phyloP scores from a whole-genome alignment of 2,797 vertebrate species.

The Brachymystax lenok region DNA sequence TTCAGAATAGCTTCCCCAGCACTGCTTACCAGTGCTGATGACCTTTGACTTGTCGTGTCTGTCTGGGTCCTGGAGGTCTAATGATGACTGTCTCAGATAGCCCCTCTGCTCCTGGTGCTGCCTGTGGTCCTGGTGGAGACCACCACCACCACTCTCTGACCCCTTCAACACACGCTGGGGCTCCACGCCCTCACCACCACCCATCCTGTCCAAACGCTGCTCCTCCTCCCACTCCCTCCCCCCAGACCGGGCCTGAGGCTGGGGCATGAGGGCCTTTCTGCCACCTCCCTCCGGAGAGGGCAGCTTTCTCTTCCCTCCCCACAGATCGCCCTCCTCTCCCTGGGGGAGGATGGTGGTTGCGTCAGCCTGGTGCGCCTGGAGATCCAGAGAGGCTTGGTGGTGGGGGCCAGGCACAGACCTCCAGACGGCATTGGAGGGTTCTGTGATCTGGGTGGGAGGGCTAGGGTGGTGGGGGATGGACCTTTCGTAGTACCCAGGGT shows the following conservation, averaged over 20 bases:
- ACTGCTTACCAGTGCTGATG: conserved; percentile 71
- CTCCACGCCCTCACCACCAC: conserved; percentile 55
- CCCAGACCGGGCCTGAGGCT: conserved; percentile 48
- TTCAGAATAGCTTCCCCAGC: too few species aligned
- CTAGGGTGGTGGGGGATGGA: conserved; percentile 52
- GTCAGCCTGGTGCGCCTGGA: conserved; percentile 49
- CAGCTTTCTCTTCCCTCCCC: conserved; percentile 71
- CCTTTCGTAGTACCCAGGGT: conserved; percentile 28
- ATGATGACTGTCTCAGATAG: conserved; percentile 47
- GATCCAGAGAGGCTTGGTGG: background rate
- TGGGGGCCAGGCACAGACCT: conserved; percentile 45
- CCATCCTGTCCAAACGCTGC: conserved; percentile 54
- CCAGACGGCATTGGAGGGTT: conserved; percentile 38
- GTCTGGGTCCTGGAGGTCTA: conserved; percentile 63
- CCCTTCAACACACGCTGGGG: conserved; percentile 21
- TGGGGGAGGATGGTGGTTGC: background rate
- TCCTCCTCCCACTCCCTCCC: conserved; percentile 47
- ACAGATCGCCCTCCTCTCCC: conserved; percentile 34
- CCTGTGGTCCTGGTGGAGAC: too few species aligned
- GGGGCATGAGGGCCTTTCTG: conserved; percentile 64
- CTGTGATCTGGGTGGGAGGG: conserved; percentile 49
- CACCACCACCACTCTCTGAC: conserved; percentile 36
- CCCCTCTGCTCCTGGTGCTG: conserved; percentile 47
- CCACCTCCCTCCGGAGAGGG: conserved; percentile 74
- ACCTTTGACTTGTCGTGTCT: conserved; percentile 51